A percentile compares a stretch with the other conserved stretches of the same genome.
These are phyloP conservation scores for Lepilemur ruficaudatus DNA, from an alignment of 2,797 vertebrate genomes.

Conservation along the genomic window DNA sequence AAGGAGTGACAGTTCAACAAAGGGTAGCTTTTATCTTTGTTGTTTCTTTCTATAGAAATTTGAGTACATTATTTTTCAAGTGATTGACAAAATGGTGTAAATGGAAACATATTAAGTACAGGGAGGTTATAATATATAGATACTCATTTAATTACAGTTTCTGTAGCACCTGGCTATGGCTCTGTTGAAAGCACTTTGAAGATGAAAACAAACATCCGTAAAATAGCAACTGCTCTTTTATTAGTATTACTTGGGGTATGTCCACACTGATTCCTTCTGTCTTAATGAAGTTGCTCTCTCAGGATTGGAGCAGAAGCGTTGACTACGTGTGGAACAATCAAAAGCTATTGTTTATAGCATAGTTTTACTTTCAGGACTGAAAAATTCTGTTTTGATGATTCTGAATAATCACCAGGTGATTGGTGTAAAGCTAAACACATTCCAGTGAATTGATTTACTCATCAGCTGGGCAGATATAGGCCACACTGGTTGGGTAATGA, in stretches of 20 bases:
- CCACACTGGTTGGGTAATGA: background rate
- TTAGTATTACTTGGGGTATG: background rate
- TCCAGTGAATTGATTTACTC: slow-evolving; percentile 40
- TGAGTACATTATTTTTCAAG: background rate
- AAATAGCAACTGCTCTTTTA: background rate
- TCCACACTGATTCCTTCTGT: background rate
- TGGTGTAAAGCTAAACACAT: slow-evolving; percentile 4
- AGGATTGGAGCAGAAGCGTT: slow-evolving; percentile 1
- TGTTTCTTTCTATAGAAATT: slow-evolving; percentile 1
- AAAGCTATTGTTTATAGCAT: background rate
- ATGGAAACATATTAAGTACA: background rate
- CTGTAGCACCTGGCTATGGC: background rate
- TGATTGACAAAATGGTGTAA: background rate
- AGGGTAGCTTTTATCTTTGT: background rate
- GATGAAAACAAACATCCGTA: background rate
- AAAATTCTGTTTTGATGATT: slow-evolving; percentile 58
- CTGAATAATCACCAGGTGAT: slow-evolving; percentile 45
- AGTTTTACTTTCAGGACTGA: slow-evolving; percentile 12
- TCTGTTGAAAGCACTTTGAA: background rate
- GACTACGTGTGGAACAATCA: background rate
- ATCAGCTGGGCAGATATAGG: background rate
- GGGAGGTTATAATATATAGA: background rate
- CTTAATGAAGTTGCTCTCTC: background rate
- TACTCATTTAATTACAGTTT: background rate
- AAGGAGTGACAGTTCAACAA: background rate